Evolutionary conservation across 35 echinoderm and acorn worm genomes (phyloP).

Genomic region (Stichopus chloronotus): DNA sequence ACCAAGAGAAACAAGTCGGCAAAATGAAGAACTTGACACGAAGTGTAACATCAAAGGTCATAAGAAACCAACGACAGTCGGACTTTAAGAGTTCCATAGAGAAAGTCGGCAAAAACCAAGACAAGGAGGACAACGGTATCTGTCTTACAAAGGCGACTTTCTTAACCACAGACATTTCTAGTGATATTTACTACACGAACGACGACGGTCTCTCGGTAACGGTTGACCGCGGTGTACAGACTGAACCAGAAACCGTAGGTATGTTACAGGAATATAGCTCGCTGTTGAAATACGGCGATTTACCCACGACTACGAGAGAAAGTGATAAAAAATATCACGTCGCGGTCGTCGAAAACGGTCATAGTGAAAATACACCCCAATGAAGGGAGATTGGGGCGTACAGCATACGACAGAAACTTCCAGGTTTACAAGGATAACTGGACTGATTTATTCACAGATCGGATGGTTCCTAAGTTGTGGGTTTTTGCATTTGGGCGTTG

Average conservation of each 20-base stretch:
- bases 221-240: constrained; percentile 42
- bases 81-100: constrained; percentile 29
- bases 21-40: constrained; percentile 42
- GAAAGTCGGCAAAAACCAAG: constrained; percentile 37
- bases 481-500: no score
- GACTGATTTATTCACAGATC: no score
- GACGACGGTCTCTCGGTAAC: not conserved
- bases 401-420: no score
- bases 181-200: constrained; percentile 31
- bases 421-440: no score
- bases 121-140: constrained; percentile 4
- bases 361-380: not conserved
- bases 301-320: not conserved
- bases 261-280: constrained; percentile 41
- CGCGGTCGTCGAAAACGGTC: constrained; percentile 24
- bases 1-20: constrained; percentile 55
- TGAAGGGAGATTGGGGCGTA: not conserved
- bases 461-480: no score
- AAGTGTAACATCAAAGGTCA: constrained; percentile 48
- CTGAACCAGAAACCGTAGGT: constrained; percentile 3
- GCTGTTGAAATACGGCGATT: constrained; percentile 12
- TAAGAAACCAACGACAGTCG: constrained; percentile 24
- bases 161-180: constrained; percentile 13
- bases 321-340: not conserved
- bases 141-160: constrained; percentile 44